Evolutionary conservation across 2,797 vertebrate genomes (phyloP).

Genomic region (Acrossocheilus fasciatus): DNA sequence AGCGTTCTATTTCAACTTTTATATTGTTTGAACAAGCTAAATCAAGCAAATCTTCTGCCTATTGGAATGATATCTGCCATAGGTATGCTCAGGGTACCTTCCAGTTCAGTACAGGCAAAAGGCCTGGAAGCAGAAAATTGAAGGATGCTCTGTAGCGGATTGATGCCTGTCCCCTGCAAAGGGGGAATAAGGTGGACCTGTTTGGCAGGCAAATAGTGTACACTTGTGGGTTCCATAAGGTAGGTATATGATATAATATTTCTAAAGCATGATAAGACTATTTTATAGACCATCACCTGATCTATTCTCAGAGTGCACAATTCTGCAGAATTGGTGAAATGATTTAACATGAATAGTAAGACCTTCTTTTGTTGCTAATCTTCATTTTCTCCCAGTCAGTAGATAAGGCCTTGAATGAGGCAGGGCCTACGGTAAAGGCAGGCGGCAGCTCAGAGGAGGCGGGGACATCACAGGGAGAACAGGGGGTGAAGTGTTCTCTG

Average conservation of each 20-base stretch:
- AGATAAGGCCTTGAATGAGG: background rate
- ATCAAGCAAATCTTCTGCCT: background rate
- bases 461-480: too few relatives aligned
- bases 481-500: background rate
- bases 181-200: background rate
- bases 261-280: background rate
- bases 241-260: background rate
- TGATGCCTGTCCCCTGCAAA: slow-evolving; percentile 6
- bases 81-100: slow-evolving; percentile 14
- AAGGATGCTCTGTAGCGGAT: background rate
- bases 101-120: slow-evolving; percentile 5
- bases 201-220: background rate
- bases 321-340: background rate
- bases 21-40: too few relatives aligned
- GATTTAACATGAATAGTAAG: background rate
- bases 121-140: slow-evolving; percentile 23
- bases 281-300: background rate
- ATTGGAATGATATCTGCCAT: background rate
- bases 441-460: too few relatives aligned
- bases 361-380: background rate
- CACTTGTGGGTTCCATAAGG: too few relatives aligned
- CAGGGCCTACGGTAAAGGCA: background rate
- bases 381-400: background rate
- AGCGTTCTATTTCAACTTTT: too few relatives aligned
- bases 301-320: background rate